Evolutionary conservation across 2,888 invertebrate genomes (phyloP).

Genomic region (Agriopis marginaria): DNA sequence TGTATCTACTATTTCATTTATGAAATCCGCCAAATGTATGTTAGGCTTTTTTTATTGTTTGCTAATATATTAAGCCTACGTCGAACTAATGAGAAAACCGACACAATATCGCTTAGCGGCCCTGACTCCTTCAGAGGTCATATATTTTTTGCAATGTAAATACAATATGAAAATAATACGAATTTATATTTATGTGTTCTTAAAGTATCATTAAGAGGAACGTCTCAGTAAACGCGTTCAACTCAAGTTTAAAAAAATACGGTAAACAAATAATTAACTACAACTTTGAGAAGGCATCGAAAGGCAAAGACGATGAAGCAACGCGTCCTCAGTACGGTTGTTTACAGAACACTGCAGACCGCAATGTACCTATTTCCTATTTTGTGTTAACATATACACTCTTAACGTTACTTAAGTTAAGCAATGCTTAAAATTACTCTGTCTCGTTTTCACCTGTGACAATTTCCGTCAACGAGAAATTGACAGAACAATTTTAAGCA

Average conservation of each 20-base stretch:
- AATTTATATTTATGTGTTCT: not conserved
- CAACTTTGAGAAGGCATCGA: slow-evolving; percentile 2
- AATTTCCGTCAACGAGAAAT: no score
- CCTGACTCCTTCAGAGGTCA: not conserved
- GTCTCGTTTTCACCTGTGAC: no score
- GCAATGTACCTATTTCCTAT: not conserved
- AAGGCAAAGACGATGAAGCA: slow-evolving; percentile 11
- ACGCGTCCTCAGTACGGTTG: slow-evolving; percentile 10
- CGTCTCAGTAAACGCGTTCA: not conserved
- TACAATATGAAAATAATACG: slow-evolving; percentile 1
- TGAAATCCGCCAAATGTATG: no score
- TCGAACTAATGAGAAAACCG: no score
- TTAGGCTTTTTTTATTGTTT: no score
- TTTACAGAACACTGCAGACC: slow-evolving; percentile 9
- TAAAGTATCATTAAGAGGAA: slow-evolving; percentile 2
- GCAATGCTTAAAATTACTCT: no score
- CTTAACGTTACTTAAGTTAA: no score
- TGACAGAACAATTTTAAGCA: no score
- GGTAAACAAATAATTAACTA: slow-evolving; percentile 18
- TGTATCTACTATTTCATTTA: no score
- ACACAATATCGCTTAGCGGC: no score
- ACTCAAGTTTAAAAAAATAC: slow-evolving; percentile 7
- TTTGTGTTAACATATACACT: slow-evolving; percentile 1
- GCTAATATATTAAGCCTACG: no score
- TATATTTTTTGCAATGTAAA: slow-evolving; percentile 1